Conservation (phyloP, 2,113 vertebrate genomes). For the Nyctibius bracteatus region DNA sequence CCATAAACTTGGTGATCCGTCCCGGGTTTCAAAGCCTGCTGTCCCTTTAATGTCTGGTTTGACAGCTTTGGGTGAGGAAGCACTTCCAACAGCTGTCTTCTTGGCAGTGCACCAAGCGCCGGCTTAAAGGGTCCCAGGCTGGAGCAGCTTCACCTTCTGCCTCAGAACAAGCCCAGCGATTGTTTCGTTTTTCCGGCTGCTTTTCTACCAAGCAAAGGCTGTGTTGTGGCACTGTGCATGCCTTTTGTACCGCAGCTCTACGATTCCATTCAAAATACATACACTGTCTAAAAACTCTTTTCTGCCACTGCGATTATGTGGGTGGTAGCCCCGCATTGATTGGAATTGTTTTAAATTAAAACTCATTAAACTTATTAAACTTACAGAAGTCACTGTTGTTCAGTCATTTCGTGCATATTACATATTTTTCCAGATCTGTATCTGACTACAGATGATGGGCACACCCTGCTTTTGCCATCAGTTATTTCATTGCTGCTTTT, state of each 20-base stretch:
- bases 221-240: conserved; percentile 28
- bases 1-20: conserved; percentile 66
- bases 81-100: conserved; percentile 97
- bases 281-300: neutral
- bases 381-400: neutral
- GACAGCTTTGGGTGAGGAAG: conserved; percentile 90
- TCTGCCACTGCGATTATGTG: neutral
- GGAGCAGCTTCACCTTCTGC: conserved; percentile 78
- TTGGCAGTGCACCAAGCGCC: conserved; percentile 88
- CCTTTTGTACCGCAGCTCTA: conserved; percentile 23
- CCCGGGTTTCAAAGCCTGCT: conserved; percentile 43
- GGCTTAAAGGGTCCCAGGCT: conserved; percentile 86
- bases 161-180: conserved; percentile 76
- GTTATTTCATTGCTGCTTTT: neutral
- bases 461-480: neutral
- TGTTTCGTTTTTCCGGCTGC: conserved; percentile 77
- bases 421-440: neutral
- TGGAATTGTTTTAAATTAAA: neutral
- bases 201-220: conserved; percentile 47
- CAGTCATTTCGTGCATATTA: neutral
- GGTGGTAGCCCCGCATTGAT: neutral
- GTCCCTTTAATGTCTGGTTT: conserved; percentile 83
- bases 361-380: neutral
- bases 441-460: neutral
- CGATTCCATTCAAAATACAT: neutral